Base-by-base conservation (phyloP, 2,797 vertebrate species). In the Scolopax bukidnonensis region DNA sequence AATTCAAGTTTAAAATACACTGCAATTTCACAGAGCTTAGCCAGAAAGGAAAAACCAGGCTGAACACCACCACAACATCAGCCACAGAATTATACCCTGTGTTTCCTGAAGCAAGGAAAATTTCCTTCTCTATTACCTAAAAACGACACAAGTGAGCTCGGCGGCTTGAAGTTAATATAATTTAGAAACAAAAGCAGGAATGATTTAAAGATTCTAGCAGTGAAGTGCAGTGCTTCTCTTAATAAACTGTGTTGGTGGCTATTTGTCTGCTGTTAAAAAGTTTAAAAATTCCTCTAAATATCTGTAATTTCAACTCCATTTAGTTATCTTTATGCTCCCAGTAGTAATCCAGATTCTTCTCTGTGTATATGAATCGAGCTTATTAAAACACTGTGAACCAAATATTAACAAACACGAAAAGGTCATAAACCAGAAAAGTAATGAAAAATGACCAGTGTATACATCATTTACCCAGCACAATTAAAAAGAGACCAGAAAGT, bases 81-180 rank as follows among this genome's bases (percentile, higher is more conserved):
- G 92, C 96, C 93, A 83, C 93, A 96, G 95, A 96, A 96, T 96
- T 96, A 95, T 14, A 96, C 90, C 94, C 93, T 83, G 20, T 6
- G 87, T 71, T 96, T 92, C 95, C 95, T 93, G 84, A 40, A 93
- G 65, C 87, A 93, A 81, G 91, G 87, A 71, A 76, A 75, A 87
- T 83, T 67, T 85, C 87, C 92, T 93, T 94, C 94, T 96, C 93
- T 25, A 0, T 93, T 93, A 88, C 92, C 95, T 86, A 78, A 94
- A 92, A 92, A 23, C 0, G 57, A 93, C 95, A 91, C 78, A 78
- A 90, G 75, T 41, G 87, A 95, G 90, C 90, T 75, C 71, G 16
- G 87, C 17, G 89, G 84, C 79, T 93, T 53, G 68, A 87, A 80
- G 81, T 69, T 56, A 57, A 77, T 84, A 85, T 91, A n/a, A 14